Conservation (phyloP, 2,113 vertebrate species). For the Glareola pratincola region DNA sequence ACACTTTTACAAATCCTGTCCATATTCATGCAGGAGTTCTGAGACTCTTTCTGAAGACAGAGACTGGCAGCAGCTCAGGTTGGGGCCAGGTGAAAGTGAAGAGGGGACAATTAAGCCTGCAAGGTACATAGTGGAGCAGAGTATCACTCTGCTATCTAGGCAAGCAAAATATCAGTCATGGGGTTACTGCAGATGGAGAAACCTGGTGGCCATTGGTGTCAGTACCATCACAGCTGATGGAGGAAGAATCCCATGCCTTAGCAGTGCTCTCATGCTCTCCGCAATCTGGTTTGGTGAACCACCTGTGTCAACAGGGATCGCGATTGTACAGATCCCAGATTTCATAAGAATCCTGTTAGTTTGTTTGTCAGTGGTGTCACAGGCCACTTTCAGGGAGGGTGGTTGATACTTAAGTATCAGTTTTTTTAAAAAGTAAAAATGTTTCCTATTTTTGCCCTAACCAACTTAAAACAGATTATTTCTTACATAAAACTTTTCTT, state of each 20-base stretch:
- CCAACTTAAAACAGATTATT: not conserved
- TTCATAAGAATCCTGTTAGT: not conserved
- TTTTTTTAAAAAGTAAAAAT: not conserved
- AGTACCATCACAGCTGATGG: not conserved
- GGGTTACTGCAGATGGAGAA: not conserved
- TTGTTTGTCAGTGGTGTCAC: not conserved
- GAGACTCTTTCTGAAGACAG: not conserved
- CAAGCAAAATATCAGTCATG: not conserved
- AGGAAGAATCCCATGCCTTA: rapidly evolving
- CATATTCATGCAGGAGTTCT: rapidly evolving
- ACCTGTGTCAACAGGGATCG: not conserved
- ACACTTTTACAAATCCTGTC: not conserved
- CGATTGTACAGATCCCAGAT: not conserved
- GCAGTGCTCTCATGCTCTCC: not conserved
- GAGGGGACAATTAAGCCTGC: not conserved
- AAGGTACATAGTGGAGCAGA: not conserved
- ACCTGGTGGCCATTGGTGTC: not conserved
- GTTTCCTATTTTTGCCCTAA: not conserved
- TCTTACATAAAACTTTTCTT: not conserved
- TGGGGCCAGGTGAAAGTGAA: not conserved
- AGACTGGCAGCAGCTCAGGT: not conserved
- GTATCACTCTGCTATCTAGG: no score
- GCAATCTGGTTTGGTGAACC: no score
- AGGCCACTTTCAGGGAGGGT: not conserved
- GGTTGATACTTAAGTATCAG: not conserved